These are phyloP conservation scores for Synodontis membranacea DNA, from an alignment of 2,113 vertebrate species.

Conservation along the genomic window DNA sequence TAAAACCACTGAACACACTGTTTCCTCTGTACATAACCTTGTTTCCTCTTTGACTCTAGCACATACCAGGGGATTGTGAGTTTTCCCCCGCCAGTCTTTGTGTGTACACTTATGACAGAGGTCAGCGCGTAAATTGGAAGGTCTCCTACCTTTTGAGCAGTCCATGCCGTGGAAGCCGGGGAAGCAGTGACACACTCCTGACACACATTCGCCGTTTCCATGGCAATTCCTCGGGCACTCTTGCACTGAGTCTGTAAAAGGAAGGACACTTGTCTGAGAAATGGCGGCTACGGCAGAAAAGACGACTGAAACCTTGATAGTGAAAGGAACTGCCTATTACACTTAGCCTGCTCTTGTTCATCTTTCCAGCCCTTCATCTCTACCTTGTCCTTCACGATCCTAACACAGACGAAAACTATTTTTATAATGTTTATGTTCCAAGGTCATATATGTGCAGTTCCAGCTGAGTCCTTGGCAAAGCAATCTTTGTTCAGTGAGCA, in stretches of 20 bases:
- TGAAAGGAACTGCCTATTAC: slow-evolving; percentile 24
- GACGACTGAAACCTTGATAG: slow-evolving; percentile 29
- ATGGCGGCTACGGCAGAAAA: slow-evolving; percentile 31
- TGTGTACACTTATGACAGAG: slow-evolving; percentile 30
- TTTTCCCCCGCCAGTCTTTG: neutral
- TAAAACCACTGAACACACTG: neutral
- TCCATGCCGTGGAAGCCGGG: slow-evolving; percentile 97
- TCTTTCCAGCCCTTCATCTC: neutral
- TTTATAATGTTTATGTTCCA: slow-evolving; percentile 7
- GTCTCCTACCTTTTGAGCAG: slow-evolving; percentile 92
- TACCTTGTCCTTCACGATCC: neutral
- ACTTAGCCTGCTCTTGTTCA: neutral
- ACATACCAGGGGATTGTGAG: neutral
- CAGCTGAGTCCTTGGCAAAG: neutral
- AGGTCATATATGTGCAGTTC: neutral
- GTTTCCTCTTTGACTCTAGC: slow-evolving; percentile 1
- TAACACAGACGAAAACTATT: neutral
- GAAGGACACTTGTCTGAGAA: slow-evolving; percentile 44
- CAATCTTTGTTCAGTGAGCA: neutral
- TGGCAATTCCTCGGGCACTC: slow-evolving; percentile 97
- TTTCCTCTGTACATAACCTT: neutral
- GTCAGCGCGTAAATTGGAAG: slow-evolving; percentile 41
- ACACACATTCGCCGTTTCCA: slow-evolving; percentile 96
- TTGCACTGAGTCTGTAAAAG: slow-evolving; percentile 90
- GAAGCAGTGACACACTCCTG: slow-evolving; percentile 95